Conservation (phyloP, 1,140 invertebrate species). For the Drosophila ogumai region DNA sequence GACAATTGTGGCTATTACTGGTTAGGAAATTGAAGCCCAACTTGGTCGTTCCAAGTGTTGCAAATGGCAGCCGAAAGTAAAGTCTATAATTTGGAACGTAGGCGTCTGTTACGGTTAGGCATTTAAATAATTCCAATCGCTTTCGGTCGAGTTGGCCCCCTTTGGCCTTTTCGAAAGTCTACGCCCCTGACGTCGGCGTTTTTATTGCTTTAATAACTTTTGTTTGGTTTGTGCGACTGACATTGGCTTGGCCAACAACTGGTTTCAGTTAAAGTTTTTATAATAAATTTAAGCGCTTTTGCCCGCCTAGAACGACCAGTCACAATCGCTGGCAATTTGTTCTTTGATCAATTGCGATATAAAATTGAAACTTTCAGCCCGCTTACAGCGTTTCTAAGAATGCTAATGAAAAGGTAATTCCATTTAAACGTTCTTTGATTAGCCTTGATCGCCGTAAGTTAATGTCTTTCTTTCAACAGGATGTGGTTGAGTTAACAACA, state of each 20-base stretch:
- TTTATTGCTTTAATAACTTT: conserved; percentile 52
- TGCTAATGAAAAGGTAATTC: conserved; percentile 54
- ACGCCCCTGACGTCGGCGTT: conserved; percentile 32
- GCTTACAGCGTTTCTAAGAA: conserved; percentile 18
- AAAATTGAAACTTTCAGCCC: conserved; percentile 39
- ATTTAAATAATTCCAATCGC: conserved; percentile 53
- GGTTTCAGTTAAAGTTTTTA: conserved; percentile 56
- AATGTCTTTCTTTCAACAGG: conserved; percentile 43
- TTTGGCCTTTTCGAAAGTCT: conserved; percentile 72
- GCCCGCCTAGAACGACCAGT: conserved; percentile 46
- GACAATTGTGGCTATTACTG: conserved; percentile 65
- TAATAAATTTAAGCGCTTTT: conserved; percentile 37
- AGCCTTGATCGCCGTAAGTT: conserved; percentile 35
- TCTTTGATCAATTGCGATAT: conserved; percentile 58
- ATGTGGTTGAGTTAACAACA: conserved; percentile 43
- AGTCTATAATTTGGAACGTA: conserved; percentile 54
- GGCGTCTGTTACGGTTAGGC: conserved; percentile 57
- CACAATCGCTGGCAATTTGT: conserved; percentile 56
- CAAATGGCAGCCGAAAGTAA: conserved; percentile 46
- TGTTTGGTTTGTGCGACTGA: conserved; percentile 45
- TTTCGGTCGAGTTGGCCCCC: conserved; percentile 39
- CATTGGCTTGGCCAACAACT: conserved; percentile 48
- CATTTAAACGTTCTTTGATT: conserved; percentile 61
- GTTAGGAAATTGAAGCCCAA: conserved; percentile 49
- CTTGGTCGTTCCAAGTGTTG: conserved; percentile 36